Evolutionary conservation across 2,888 invertebrate genomes (phyloP), one percentile per base, ranked within the genome.

Genomic region (Rhamnusium bicolor): DNA sequence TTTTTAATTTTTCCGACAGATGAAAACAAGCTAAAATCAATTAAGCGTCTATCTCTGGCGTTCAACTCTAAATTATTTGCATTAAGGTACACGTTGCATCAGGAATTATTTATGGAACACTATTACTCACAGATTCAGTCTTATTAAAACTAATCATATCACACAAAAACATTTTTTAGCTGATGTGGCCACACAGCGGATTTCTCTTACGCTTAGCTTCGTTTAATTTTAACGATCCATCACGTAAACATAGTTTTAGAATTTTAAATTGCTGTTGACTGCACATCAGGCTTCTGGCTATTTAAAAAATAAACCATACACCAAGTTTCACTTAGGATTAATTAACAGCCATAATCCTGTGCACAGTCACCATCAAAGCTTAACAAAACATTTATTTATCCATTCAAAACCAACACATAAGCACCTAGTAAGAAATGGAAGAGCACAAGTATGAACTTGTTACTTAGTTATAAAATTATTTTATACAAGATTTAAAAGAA

Each of bases 71-170:
- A 24, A 12, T 27, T 19, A 10, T 65, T 56, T 67, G 67, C 67
- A 56, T 67, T 67, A 67, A 67, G 67, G 67, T 56, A 67, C 67
- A 67, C 14, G n/a, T 56, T 67, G 7, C n/a, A 16, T 67, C 51
- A 24, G 46, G 32, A 68, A 58, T 72, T 62, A 51, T 74, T 75
- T 65, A 73, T 76, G 65, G 73, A 76, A 77, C 75, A 75, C 73
- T 71, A 75, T 76, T 61, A 76, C 75, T 76, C 77, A 77, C 78
- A 78, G 70, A 70, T 72, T 79, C 79, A 79, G 79, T 79, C 79
- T 79, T 75, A 72, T 79, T 51, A 69, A 77, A 77, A 70, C 77
- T 76, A 77, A 68, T 79, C 70, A 66, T 77, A 79, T 79, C 79
- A 79, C 79, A 77, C 77, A 62, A 75, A 76, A 61, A 70, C 65